Evolutionary conservation across 2,797 vertebrate species (phyloP).

Genomic region (Falco columbarius): DNA sequence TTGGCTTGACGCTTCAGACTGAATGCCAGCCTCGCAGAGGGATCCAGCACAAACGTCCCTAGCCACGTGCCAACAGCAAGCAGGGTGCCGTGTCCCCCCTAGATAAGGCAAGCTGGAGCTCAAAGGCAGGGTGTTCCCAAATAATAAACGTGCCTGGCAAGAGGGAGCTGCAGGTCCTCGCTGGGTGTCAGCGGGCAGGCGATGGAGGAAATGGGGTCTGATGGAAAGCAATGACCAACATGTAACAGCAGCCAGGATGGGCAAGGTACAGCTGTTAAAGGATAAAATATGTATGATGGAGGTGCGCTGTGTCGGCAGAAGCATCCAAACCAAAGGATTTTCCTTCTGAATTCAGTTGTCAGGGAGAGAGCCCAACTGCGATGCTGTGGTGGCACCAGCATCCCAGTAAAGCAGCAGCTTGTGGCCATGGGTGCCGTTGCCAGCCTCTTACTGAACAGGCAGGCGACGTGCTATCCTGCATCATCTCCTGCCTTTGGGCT

Average conservation of each 20-base stretch:
- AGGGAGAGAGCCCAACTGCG: background rate
- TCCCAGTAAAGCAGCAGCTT: background rate
- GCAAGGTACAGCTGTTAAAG: background rate
- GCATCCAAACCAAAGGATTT: background rate
- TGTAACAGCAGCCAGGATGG: background rate
- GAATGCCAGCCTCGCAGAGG: accelerated
- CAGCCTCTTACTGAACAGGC: background rate
- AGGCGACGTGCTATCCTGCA: background rate
- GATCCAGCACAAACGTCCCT: background rate
- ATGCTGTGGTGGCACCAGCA: background rate
- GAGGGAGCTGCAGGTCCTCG: background rate
- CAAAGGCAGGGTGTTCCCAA: background rate
- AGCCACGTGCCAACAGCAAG: accelerated
- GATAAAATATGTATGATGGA: accelerated
- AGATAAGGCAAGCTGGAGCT: background rate
- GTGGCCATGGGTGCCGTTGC: accelerated
- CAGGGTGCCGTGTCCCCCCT: background rate
- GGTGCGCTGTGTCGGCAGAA: background rate
- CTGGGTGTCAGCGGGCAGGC: background rate
- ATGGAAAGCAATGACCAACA: background rate
- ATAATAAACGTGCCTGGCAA: background rate
- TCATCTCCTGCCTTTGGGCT: background rate
- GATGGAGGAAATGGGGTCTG: background rate
- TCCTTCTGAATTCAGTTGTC: background rate
- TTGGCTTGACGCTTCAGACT: background rate